Percentiles rank a stretch among this genome's conserved stretches.
These are phyloP conservation scores for Horisme vitalbata DNA, from an alignment of 2,888 invertebrate species.

Conservation along the genomic window DNA sequence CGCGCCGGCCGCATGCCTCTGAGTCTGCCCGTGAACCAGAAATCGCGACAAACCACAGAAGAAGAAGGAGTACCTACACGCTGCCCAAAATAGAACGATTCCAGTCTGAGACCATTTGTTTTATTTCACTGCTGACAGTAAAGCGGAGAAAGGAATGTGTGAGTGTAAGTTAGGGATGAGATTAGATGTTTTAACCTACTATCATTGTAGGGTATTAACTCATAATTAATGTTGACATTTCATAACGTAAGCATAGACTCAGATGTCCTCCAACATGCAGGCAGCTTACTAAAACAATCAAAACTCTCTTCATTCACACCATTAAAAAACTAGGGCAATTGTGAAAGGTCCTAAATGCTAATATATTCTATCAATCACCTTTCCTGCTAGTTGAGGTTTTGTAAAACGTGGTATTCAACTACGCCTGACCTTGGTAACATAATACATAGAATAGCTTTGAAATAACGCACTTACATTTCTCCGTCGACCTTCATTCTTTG, in stretches of 20 bases:
- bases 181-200: background rate
- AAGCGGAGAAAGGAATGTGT: background rate
- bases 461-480: too few species aligned
- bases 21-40: conserved; percentile 47
- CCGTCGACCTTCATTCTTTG: background rate
- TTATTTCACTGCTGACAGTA: conserved; percentile 12
- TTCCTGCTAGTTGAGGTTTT: background rate
- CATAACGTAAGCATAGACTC: too few species aligned
- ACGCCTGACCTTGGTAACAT: background rate
- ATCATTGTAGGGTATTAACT: too few species aligned
- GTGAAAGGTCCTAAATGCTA: too few species aligned
- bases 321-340: too few species aligned
- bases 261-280: too few species aligned
- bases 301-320: too few species aligned
- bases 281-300: too few species aligned
- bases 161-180: background rate
- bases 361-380: too few species aligned
- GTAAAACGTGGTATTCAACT: background rate
- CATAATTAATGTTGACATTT: too few species aligned
- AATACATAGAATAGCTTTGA: background rate
- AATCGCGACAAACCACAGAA: conserved; percentile 43
- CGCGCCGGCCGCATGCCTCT: conserved; percentile 46
- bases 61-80: conserved; percentile 21
- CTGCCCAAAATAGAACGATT: conserved; percentile 74
- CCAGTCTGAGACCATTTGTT: conserved; percentile 35